Base-by-base conservation (phyloP, 2,113 vertebrate genomes). In the Aplodontia rufa region DNA sequence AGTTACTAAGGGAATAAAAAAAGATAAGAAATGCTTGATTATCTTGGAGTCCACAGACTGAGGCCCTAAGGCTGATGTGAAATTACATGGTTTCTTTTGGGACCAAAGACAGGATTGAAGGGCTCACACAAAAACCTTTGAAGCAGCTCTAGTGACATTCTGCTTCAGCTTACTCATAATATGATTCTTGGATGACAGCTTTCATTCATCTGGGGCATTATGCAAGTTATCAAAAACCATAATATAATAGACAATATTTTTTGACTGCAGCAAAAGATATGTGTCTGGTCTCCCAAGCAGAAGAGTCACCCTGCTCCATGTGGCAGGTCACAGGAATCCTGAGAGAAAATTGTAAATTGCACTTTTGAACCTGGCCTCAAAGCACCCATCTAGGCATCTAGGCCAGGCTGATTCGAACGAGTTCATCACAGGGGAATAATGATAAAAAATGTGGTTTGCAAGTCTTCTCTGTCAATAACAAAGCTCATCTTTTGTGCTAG, bases 391-490 rank as follows among this genome's bases (percentile, higher is more conserved):
- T 35, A 95, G 96, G 94, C 94, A 97, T 90, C 90, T 69, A 76
- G 93, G 84, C 76, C 68, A 92, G 95, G 49, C 95, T 96, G 87
- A 76, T 80, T 86, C 35, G 82, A 97, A 83, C 95, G 47, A 97
- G 92, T 98, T 98, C 91, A 81, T 95, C 82, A 30, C 12, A 86
- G 90, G 51, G 32, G 42, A 97, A 92, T 74, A 96, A 97, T 97
- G 97, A 98, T 96, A 93, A 97, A 98, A 98, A 98, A 97, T 96
- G 97, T 95, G 87, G 11, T 97, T 97, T 98, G 98, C 97, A 97
- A 97, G 97, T 97, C 97, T 98, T 98, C 97, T 97, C 94, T 97
- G 98, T 98, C 98, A 98, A 98, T 98, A 98, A 98, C 94, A 98
- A 98, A 98, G 96, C 97, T 97, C 98, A 98, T 98, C 95, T 97